These are phyloP conservation scores for Julus scanicus DNA, from an alignment of 2,888 invertebrate genomes.

Conservation along the genomic window DNA sequence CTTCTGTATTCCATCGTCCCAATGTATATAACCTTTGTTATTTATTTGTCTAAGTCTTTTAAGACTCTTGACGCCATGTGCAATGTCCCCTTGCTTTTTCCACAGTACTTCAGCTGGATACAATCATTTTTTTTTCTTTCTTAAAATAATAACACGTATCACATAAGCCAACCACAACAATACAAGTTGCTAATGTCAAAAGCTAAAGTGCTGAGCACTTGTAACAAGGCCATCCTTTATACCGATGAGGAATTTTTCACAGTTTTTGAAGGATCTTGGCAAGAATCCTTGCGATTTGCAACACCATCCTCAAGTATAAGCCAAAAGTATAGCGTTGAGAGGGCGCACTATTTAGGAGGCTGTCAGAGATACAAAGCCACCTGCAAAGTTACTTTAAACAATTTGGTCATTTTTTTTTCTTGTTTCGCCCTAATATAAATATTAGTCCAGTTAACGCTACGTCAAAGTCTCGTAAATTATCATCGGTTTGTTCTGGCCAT, in stretches of 20 bases:
- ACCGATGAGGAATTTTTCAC: not conserved
- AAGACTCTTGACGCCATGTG: not conserved
- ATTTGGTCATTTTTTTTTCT: not conserved
- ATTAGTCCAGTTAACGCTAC: slow-evolving; percentile 10
- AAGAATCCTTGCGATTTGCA: slow-evolving; percentile 5
- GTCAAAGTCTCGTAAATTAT: not conserved
- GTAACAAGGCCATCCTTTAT: not conserved
- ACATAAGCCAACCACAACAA: not conserved
- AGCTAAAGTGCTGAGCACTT: not conserved
- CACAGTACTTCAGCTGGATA: not conserved
- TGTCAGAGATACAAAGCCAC: not conserved
- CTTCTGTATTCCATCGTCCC: not conserved
- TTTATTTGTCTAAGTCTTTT: not conserved
- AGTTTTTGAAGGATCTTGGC: not conserved
- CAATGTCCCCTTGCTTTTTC: not conserved
- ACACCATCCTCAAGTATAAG: not conserved
- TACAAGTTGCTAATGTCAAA: not conserved
- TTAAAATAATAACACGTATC: not conserved
- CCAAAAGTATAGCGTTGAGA: not conserved
- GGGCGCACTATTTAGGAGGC: not conserved
- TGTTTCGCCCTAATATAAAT: not conserved
- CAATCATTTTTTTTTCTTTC: not conserved
- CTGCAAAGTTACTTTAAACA: not conserved
- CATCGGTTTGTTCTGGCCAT: not conserved
- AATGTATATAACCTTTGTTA: not conserved